These are phyloP conservation scores for Aspidapion aeneum DNA, from an alignment of 2,888 invertebrate genomes.

Conservation along the genomic window DNA sequence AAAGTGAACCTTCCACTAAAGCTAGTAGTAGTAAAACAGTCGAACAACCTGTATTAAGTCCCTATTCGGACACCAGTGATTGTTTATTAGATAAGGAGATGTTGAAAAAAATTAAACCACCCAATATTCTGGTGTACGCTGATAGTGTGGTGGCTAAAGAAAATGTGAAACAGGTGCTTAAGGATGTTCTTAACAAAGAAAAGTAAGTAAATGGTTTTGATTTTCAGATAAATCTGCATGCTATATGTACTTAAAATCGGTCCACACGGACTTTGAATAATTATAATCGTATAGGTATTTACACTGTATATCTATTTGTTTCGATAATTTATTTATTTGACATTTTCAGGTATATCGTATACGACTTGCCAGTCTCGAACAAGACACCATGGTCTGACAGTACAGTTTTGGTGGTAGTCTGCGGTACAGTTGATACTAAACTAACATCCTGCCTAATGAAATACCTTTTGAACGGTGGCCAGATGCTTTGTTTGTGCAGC, in stretches of 20 bases:
- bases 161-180: slow-evolving; percentile 67
- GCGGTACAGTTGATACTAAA: slow-evolving; percentile 66
- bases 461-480: slow-evolving; percentile 70
- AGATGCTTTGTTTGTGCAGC: slow-evolving; percentile 74
- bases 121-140: slow-evolving; percentile 78
- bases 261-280: neutral
- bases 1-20: too few species aligned
- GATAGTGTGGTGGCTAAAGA: slow-evolving; percentile 73
- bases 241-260: neutral
- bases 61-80: slow-evolving; percentile 7
- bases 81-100: slow-evolving; percentile 12
- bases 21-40: neutral
- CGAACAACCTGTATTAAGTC: neutral
- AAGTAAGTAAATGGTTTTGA: slow-evolving; percentile 51
- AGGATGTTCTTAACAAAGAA: slow-evolving; percentile 65
- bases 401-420: slow-evolving; percentile 64
- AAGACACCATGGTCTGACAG: slow-evolving; percentile 39
- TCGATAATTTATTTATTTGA: too few species aligned
- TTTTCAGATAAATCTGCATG: neutral
- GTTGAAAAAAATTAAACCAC: slow-evolving; percentile 56
- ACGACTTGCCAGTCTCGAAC: slow-evolving; percentile 50
- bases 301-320: too few species aligned
- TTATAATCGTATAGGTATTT: too few species aligned
- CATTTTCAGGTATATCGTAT: slow-evolving; percentile 64
- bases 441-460: slow-evolving; percentile 66